phyloP scores from a whole-genome alignment of 2,113 vertebrate genomes.

The Megaceryle torquata region DNA sequence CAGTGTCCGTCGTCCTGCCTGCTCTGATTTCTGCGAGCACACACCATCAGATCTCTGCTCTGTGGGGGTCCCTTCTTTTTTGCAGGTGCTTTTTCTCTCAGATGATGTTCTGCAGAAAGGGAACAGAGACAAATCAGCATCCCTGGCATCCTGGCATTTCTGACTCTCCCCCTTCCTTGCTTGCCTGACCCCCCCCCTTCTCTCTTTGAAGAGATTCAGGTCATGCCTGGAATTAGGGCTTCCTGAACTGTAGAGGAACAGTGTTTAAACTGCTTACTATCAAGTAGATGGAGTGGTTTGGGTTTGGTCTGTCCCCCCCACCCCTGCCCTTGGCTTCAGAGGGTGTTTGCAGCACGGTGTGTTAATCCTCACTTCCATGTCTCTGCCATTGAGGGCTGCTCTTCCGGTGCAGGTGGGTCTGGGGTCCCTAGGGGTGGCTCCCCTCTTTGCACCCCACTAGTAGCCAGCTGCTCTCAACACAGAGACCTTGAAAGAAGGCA shows the following conservation, averaged over 20 bases:
- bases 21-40: not conserved
- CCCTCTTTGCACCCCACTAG: not conserved
- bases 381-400: not conserved
- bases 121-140: not conserved
- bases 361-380: not conserved
- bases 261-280: slow-evolving; percentile 43
- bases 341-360: fast-evolving
- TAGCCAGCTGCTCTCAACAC: not conserved
- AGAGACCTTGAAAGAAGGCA: not conserved
- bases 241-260: slow-evolving; percentile 10
- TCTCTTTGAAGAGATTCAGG: slow-evolving; percentile 43
- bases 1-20: not conserved
- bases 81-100: not conserved
- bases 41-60: not conserved
- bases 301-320: not conserved
- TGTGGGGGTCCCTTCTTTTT: not conserved
- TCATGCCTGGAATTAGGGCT: slow-evolving; percentile 59
- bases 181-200: not conserved
- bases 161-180: not conserved
- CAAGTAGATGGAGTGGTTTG: not conserved
- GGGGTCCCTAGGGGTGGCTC: not conserved
- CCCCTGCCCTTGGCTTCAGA: not conserved
- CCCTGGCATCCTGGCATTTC: not conserved
- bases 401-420: not conserved
- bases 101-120: not conserved